Evolutionary conservation across 1,140 invertebrate genomes (phyloP).

Genomic region (Onthophagus taurus): DNA sequence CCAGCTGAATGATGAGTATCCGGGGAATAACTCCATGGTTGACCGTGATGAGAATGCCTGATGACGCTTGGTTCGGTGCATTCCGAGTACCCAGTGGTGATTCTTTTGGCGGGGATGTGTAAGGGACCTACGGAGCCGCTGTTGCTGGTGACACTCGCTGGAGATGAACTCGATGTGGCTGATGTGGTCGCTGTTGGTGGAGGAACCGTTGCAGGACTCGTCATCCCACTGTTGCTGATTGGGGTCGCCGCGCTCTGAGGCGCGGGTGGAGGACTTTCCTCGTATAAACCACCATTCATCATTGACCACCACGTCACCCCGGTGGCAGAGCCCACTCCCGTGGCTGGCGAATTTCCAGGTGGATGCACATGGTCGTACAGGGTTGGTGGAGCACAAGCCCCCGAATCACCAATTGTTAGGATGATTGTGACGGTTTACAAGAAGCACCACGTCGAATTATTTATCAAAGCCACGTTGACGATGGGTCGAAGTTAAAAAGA

Average conservation of each 20-base stretch:
- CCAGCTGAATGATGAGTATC: constrained; percentile 51
- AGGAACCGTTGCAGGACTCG: constrained; percentile 42
- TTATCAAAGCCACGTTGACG: too few relatives aligned
- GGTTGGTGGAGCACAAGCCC: constrained; percentile 61
- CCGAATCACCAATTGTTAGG: constrained; percentile 66
- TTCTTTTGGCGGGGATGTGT: constrained; percentile 74
- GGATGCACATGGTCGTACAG: constrained; percentile 74
- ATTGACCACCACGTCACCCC: constrained; percentile 72
- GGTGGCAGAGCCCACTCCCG: constrained; percentile 65
- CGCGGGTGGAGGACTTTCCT: constrained; percentile 59
- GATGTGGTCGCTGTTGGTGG: constrained; percentile 45
- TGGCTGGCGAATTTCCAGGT: constrained; percentile 64
- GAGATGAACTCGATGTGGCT: constrained; percentile 58
- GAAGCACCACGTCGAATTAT: too few relatives aligned
- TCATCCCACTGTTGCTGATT: constrained; percentile 42
- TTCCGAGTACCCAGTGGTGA: constrained; percentile 50
- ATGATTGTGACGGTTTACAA: constrained; percentile 46
- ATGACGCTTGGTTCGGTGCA: constrained; percentile 57
- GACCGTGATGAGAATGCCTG: constrained; percentile 57
- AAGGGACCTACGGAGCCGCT: constrained; percentile 54
- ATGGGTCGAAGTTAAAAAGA: too few relatives aligned
- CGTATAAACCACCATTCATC: constrained; percentile 70
- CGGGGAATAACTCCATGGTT: constrained; percentile 59
- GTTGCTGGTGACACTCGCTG: constrained; percentile 54
- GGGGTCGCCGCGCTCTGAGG: constrained; percentile 44